Evolutionary conservation across 1,140 invertebrate species (phyloP), one percentile per base, ranked within the genome.

Genomic region (Papilio glaucus): DNA sequence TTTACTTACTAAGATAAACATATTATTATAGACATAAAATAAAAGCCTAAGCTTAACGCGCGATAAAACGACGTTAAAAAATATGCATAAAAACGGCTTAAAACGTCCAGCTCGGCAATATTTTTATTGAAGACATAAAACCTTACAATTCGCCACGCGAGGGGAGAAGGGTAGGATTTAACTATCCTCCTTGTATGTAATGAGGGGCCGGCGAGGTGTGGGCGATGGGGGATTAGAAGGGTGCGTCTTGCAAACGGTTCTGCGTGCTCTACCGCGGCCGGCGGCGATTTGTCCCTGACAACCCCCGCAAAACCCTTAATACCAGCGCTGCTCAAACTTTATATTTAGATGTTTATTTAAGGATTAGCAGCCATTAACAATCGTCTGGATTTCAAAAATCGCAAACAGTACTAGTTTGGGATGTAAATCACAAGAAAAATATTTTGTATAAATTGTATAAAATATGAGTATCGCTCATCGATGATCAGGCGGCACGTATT

Each of bases 71-170:
- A 57, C 21, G 49, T 57, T 57, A 57, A 26, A n/a, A 57, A 57
- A 57, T 57, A 57, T 26, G 21, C 18, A 57, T 57, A 57, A 26
- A 53, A 57, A 49, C 45, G 18, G 15, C 21, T 49, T 49, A 49
- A 49, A 49, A 21, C 29, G 29, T 33, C 29, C 29, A 33, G 29
- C 45, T 15, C 45, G 45, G 15, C 45, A 15, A 49, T 49, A 49
- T 49, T 89, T 88, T 90, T 89, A 90, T 90, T 85, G 82, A 92
- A 89, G 89, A 89, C 85, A 88, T 90, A 89, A 90, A 92, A 87
- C 81, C 84, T 85, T 80, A 74, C 76, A 79, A 82, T 83, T 83
- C 72, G 72, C 73, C 49, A 72, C 57, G 76, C 79, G 79, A 75
- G 75, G 76, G 80, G 72, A 49, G 45, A 62, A 74, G 75, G 81